Conservation (phyloP, 2,888 invertebrate species). For the Macaria liturata region DNA sequence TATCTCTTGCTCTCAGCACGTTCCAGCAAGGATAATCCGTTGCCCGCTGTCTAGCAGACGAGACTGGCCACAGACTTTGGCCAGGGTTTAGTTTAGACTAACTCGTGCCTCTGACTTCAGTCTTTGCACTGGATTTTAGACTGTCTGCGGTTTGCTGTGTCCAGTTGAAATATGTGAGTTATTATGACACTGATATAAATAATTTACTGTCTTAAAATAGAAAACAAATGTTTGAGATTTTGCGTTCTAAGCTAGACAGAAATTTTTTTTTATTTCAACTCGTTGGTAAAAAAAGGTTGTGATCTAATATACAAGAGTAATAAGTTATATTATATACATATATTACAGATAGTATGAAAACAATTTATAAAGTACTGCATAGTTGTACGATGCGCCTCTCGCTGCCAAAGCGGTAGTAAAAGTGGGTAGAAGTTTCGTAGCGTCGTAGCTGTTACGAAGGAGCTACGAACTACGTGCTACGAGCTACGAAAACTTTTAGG, state of each 20-base stretch:
- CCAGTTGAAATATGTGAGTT: no score
- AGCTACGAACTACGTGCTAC: constrained; percentile 13
- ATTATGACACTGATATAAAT: no score
- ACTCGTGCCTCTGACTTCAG: background rate
- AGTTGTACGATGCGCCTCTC: constrained; percentile 39
- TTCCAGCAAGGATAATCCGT: constrained; percentile 12
- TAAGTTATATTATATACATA: constrained; percentile 29
- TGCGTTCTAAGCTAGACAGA: no score
- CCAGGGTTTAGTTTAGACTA: constrained; percentile 12
- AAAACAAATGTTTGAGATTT: no score
- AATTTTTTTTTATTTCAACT: no score
- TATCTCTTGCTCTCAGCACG: background rate
- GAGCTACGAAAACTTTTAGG: constrained; percentile 20
- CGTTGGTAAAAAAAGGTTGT: background rate
- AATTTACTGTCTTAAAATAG: no score
- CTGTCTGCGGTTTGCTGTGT: constrained; percentile 4
- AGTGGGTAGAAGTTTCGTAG: constrained; percentile 49
- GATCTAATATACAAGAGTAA: constrained; percentile 29
- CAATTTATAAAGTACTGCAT: constrained; percentile 44
- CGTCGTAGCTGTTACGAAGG: constrained; percentile 35
- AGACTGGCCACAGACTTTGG: constrained; percentile 7
- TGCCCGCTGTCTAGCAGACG: constrained; percentile 4
- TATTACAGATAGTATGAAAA: constrained; percentile 45
- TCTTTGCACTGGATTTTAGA: constrained; percentile 7
- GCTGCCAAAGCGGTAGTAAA: constrained; percentile 50